phyloP scores from a whole-genome alignment of 1,140 invertebrate genomes.

The Anastatus disparis region DNA sequence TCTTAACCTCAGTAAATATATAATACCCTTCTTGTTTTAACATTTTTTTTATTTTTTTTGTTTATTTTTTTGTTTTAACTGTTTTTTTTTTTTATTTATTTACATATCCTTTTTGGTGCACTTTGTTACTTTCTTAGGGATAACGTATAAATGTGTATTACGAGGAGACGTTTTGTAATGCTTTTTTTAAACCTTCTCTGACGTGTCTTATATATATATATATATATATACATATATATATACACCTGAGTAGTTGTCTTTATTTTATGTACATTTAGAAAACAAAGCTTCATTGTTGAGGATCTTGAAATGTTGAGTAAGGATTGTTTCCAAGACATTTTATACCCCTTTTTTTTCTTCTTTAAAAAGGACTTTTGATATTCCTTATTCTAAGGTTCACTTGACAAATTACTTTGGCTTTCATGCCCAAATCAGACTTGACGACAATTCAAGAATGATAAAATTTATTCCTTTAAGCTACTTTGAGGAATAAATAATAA shows the following conservation, averaged over 20 bases:
- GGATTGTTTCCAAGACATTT: slow-evolving; percentile 7
- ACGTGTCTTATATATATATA: not conserved
- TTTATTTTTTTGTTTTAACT: not conserved
- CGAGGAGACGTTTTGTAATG: not conserved
- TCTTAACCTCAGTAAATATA: slow-evolving; percentile 28
- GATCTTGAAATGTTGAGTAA: not conserved
- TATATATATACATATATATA: not conserved
- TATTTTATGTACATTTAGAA: too few relatives aligned
- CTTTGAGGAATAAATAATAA: too few relatives aligned
- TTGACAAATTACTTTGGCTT: too few relatives aligned
- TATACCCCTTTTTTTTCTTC: too few relatives aligned
- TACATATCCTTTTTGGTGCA: not conserved
- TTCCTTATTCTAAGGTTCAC: too few relatives aligned
- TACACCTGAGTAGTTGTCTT: not conserved
- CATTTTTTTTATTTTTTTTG: not conserved
- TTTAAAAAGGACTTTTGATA: too few relatives aligned
- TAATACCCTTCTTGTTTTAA: slow-evolving; percentile 12
- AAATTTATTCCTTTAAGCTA: too few relatives aligned
- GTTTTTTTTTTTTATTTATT: not conserved
- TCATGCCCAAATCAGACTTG: too few relatives aligned
- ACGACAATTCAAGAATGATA: too few relatives aligned
- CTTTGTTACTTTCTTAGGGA: slow-evolving; percentile 1
- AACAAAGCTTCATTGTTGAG: not conserved
- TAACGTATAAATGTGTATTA: too few relatives aligned
- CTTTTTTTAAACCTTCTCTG: not conserved